Conservation (phyloP, 1,140 invertebrate species). For the Trachymyrmex septentrionalis region DNA sequence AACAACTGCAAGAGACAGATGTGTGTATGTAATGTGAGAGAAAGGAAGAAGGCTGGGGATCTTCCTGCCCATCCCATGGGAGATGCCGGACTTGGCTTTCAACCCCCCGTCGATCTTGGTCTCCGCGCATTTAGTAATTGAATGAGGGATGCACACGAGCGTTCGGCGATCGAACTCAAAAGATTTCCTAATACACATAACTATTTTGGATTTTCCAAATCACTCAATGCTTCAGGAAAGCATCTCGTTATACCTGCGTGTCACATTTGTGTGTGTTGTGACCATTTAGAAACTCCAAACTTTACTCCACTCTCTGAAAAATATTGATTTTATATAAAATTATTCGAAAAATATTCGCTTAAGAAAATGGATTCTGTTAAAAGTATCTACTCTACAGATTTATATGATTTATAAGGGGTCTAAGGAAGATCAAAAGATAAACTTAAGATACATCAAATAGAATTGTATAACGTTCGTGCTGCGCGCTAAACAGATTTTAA, state of each 20-base stretch:
- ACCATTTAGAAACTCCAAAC: not conserved
- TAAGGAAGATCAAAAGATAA: not conserved
- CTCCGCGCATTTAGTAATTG: slow-evolving; percentile 14
- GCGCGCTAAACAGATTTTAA: not conserved
- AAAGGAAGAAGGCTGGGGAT: not conserved
- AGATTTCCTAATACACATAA: not conserved
- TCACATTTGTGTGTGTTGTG: not conserved
- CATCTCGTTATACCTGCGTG: not conserved
- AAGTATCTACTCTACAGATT: not conserved
- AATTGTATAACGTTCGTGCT: not conserved
- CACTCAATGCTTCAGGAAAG: not conserved
- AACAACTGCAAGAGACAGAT: slow-evolving; percentile 1
- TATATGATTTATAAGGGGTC: not conserved
- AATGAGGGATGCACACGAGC: not conserved
- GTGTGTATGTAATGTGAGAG: not conserved
- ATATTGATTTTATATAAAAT: not conserved
- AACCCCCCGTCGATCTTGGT: not conserved
- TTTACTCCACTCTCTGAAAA: not conserved
- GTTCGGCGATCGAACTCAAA: not conserved
- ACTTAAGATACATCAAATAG: not conserved
- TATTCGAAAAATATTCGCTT: not conserved
- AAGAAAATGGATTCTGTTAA: not conserved
- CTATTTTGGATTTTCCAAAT: not conserved
- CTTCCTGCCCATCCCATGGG: not conserved
- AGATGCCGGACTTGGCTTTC: not conserved